phyloP scores from a whole-genome alignment of 2,113 vertebrate species.

The Dromaius novaehollandiae region DNA sequence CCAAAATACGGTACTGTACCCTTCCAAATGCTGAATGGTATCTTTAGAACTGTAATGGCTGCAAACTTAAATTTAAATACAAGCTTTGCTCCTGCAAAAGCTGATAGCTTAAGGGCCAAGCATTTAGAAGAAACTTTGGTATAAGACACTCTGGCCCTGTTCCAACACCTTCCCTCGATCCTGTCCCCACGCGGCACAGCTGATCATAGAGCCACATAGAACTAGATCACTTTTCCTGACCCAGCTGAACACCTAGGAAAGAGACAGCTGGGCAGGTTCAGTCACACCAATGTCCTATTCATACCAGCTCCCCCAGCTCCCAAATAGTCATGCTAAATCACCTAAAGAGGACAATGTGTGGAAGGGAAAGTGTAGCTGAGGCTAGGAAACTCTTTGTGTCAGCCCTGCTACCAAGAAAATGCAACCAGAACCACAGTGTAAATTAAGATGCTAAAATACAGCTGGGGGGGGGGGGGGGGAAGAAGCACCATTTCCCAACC shows the following conservation, averaged over 20 bases:
- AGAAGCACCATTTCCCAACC: neutral
- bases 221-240: neutral
- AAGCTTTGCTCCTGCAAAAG: neutral
- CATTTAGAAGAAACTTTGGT: neutral
- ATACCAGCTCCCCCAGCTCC: neutral
- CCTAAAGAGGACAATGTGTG: neutral
- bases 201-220: neutral
- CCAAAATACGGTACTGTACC: neutral
- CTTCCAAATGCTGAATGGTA: neutral
- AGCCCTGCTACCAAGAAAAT: neutral
- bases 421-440: neutral
- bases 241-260: neutral
- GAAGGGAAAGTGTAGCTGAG: neutral
- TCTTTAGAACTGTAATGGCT: neutral
- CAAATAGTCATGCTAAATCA: neutral
- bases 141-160: neutral
- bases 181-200: neutral
- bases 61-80: neutral
- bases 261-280: neutral
- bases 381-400: neutral
- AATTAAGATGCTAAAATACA: neutral
- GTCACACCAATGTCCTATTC: neutral
- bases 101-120: neutral
- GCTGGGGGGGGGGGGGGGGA: neutral
- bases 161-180: neutral